A percentile compares a stretch with the other conserved stretches of the same genome.
These are phyloP conservation scores for Pitangus sulphuratus DNA, from an alignment of 2,797 vertebrate genomes.

Conservation along the genomic window DNA sequence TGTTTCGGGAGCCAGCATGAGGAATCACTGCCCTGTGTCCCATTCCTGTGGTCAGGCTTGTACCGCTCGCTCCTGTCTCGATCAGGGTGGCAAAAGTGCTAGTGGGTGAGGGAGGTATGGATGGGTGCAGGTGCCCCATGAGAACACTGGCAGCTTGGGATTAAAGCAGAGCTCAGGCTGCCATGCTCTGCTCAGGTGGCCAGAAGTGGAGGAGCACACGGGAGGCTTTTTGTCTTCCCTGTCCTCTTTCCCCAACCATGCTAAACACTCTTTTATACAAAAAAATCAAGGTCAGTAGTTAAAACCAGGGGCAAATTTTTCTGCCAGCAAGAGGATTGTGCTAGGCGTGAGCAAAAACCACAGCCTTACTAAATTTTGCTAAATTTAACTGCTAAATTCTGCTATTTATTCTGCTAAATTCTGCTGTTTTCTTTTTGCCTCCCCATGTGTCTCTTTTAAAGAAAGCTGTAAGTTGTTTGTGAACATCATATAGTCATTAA, in stretches of 20 bases:
- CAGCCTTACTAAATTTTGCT: not conserved
- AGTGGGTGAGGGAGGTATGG: not conserved
- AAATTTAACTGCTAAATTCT: not conserved
- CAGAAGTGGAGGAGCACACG: not conserved
- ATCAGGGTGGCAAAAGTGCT: rapidly evolving
- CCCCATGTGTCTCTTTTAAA: not conserved
- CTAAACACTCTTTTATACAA: not conserved
- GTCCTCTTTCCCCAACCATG: not conserved
- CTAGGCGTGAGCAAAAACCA: not conserved
- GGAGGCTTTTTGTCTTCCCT: not conserved
- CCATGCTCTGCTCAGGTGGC: not conserved
- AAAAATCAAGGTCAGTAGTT: not conserved
- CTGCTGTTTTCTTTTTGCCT: not conserved
- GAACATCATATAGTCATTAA: not conserved
- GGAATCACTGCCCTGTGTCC: not conserved
- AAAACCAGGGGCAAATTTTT: not conserved
- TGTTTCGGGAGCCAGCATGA: rapidly evolving
- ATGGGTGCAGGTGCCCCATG: not conserved
- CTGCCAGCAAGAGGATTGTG: not conserved
- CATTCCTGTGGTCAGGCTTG: not conserved
- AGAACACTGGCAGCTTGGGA: not conserved
- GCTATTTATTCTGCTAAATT: not conserved
- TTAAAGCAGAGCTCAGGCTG: not conserved
- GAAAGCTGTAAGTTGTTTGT: not conserved
- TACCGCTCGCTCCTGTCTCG: rapidly evolving